A percentile compares a stretch with the other conserved stretches of the same genome.
Conservation (phyloP, 2,113 vertebrate species). For the Chaetops frenatus region DNA sequence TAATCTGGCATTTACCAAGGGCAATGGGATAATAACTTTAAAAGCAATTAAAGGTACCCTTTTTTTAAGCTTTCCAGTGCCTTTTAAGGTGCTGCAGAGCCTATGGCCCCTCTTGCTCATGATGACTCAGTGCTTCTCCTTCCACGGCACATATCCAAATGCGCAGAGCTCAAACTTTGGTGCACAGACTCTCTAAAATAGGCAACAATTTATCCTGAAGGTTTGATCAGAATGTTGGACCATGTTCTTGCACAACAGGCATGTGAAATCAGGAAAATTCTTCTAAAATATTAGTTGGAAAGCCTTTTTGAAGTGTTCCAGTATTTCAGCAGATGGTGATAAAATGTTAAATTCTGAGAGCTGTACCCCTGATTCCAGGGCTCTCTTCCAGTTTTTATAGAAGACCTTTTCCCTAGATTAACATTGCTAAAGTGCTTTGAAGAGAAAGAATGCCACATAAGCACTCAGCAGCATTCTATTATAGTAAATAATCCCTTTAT, state of each 20-base stretch:
- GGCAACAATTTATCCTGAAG: not conserved
- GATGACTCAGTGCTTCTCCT: not conserved
- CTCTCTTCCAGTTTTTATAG: not conserved
- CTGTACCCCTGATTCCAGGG: not conserved
- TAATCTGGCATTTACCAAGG: conserved; percentile 41
- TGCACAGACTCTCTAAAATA: not conserved
- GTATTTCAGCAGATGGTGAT: not conserved
- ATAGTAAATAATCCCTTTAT: conserved; percentile 14
- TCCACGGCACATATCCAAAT: not conserved
- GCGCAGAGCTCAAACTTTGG: not conserved
- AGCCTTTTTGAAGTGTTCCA: not conserved
- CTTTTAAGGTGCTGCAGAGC: not conserved
- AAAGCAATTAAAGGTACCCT: conserved; percentile 3
- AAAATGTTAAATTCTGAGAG: not conserved
- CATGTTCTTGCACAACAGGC: not conserved
- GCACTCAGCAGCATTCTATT: not conserved
- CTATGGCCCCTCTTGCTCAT: not conserved
- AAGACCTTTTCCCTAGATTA: not conserved
- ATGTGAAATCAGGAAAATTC: not conserved
- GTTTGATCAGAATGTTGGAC: not conserved
- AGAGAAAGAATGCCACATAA: not conserved
- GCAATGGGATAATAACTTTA: not conserved
- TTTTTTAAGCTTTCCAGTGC: not conserved
- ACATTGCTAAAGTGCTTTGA: not conserved
- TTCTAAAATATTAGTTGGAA: not conserved